Evolutionary conservation across 92 coral and sea anemone genomes (phyloP), one percentile per base, ranked within the genome.

Genomic region (Epizoanthus rinbou): DNA sequence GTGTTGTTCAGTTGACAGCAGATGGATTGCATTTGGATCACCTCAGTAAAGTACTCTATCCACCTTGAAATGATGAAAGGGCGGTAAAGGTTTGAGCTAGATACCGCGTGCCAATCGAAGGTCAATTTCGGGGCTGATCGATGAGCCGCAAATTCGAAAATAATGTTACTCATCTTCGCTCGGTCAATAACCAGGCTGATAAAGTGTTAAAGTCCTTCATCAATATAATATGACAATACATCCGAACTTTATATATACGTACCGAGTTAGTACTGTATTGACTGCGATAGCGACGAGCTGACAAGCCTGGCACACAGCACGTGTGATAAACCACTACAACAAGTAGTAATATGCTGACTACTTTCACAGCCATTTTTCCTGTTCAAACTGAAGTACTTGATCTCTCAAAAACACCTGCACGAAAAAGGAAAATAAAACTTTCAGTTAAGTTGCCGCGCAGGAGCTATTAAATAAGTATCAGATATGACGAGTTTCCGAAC

Each of bases 91-190:
- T 39, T 78, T 76, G 81, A 16, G 59, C 16, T 35, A 13, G 41
- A 78, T 25, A 78, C 82, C 82, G 70, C 82, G 65, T 78, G 82
- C 59, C 41, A 69, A 8, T 76, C 56, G 72, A 41, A 78, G 81
- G 81, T 76, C 81, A 78, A 62, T 21, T 78, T 21, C 14, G 35
- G 37, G 54, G 15, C 28, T 10, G 0, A 76, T 19, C 82, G 43
- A 78, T 13, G 41, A 52, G 64, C 43, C 69, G 19, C 54, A 28
- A 45, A 23, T 6, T 41, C 17, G 47, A 19, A 33, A 10, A 60
- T 60, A 37, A 37, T 60, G 41, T 41, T 60, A 78, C 21, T 8
- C 0, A 59, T 21, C 19, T 13, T 18, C 31, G 31, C 31, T 28
- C 53, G 53, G 11, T 45, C 53, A 45, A 47, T 47, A 7, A 10